Evolutionary conservation across 1,140 invertebrate species (phyloP).

Genomic region (Thaumatotibia leucotreta): DNA sequence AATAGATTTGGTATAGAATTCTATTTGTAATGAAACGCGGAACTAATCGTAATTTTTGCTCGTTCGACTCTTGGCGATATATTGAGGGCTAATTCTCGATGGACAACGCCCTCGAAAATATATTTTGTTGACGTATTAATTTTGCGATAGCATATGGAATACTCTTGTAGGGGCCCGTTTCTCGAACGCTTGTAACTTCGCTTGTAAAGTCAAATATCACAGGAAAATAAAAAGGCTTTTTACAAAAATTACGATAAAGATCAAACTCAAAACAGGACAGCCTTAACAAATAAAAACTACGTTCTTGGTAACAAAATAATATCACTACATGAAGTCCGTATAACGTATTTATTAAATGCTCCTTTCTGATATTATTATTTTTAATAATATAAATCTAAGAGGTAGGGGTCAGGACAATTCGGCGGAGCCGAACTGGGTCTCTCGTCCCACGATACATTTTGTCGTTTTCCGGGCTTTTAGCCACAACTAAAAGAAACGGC

Average conservation of each 20-base stretch:
- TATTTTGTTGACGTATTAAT: too few species aligned
- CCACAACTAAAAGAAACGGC: neutral
- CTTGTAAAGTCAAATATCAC: conserved; percentile 41
- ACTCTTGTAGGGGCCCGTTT: too few species aligned
- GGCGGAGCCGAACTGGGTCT: neutral
- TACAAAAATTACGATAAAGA: conserved; percentile 16
- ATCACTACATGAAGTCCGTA: conserved; percentile 55
- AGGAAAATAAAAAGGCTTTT: conserved; percentile 26
- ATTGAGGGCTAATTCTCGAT: too few species aligned
- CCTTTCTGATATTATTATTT: conserved; percentile 47
- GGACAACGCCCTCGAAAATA: too few species aligned
- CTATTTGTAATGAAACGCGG: neutral
- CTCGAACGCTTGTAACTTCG: too few species aligned
- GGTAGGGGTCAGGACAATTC: conserved; percentile 45
- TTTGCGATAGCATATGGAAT: too few species aligned
- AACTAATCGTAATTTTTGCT: neutral
- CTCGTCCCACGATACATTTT: neutral
- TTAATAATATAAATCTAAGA: conserved; percentile 43
- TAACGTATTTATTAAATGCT: conserved; percentile 57
- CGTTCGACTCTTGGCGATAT: too few species aligned
- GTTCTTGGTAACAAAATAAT: conserved; percentile 65
- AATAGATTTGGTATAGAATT: conserved; percentile 19
- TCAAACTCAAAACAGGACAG: conserved; percentile 32
- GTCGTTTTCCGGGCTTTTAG: neutral
- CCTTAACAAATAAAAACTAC: conserved; percentile 41